These are phyloP conservation scores for Blennius ocellaris DNA, from an alignment of 2,113 vertebrate species.

Conservation along the genomic window DNA sequence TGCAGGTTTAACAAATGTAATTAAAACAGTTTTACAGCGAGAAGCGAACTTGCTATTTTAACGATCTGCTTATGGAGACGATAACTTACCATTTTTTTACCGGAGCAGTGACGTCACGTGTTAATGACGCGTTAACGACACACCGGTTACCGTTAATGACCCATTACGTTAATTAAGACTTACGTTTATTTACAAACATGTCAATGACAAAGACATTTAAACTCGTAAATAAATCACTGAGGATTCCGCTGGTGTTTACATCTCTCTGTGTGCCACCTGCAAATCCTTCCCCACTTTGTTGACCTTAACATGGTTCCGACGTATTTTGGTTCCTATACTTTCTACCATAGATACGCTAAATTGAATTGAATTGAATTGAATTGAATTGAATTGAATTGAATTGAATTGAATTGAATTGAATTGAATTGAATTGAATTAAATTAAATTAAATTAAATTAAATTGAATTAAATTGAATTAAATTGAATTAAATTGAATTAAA, in stretches of 20 bases:
- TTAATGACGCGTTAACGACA: not conserved
- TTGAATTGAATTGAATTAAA: no score
- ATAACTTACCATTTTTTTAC: constrained; percentile 66
- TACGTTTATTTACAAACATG: not conserved
- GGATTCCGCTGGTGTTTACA: constrained; percentile 32
- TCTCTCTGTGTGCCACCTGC: not conserved
- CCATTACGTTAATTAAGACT: not conserved
- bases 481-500: no score
- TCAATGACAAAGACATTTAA: not conserved
- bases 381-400: no score
- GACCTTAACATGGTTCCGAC: constrained; percentile 35
- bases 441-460: no score
- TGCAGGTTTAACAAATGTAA: no score
- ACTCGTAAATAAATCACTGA: not conserved
- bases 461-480: no score
- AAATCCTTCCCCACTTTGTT: not conserved
- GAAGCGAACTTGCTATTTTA: no score
- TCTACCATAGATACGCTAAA: no score
- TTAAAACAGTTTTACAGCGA: not conserved
- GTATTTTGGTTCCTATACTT: constrained; percentile 45
- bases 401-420: no score
- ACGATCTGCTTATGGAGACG: no score
- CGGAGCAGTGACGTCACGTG: not conserved
- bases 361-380: no score
- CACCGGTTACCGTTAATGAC: not conserved